Percentiles rank a stretch among this genome's conserved stretches.
These are phyloP conservation scores for Aphaenogaster ashmeadi DNA, from an alignment of 1,140 invertebrate species.

Conservation along the genomic window DNA sequence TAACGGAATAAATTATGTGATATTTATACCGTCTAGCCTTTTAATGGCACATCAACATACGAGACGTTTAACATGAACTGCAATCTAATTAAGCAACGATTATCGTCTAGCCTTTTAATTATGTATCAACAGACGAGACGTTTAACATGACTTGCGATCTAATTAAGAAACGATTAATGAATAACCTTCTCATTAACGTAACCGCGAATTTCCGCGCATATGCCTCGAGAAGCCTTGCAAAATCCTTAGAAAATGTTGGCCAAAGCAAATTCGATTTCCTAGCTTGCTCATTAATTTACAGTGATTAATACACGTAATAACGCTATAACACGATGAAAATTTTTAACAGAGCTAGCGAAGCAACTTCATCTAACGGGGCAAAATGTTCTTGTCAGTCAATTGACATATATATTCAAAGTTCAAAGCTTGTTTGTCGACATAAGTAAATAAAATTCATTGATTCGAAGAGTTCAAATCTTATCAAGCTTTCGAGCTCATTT, in stretches of 20 bases:
- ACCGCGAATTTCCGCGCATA: conserved; percentile 10
- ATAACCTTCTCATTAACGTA: not conserved
- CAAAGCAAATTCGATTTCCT: conserved; percentile 19
- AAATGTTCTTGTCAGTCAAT: not conserved
- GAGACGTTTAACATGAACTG: not conserved
- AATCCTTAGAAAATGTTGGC: not conserved
- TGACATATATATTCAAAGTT: not conserved
- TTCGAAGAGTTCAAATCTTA: not conserved
- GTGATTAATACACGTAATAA: conserved; percentile 27
- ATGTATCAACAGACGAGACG: not conserved
- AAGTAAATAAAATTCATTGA: conserved; percentile 37
- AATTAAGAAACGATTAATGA: conserved; percentile 42
- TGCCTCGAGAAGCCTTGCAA: not conserved
- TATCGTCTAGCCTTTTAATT: not conserved
- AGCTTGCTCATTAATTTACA: not conserved
- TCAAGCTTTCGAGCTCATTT: conserved; percentile 4
- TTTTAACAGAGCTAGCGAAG: not conserved
- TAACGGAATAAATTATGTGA: not conserved
- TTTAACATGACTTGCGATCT: not conserved
- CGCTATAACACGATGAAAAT: not conserved
- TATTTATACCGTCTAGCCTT: not conserved
- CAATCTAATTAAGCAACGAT: conserved; percentile 5
- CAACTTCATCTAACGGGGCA: not conserved
- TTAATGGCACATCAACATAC: not conserved
- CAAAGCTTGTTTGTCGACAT: not conserved